Percentiles rank a stretch among this genome's conserved stretches.
Evolutionary conservation across 2,113 vertebrate genomes (phyloP).

Genomic region (Nycticryphes semicollaris): DNA sequence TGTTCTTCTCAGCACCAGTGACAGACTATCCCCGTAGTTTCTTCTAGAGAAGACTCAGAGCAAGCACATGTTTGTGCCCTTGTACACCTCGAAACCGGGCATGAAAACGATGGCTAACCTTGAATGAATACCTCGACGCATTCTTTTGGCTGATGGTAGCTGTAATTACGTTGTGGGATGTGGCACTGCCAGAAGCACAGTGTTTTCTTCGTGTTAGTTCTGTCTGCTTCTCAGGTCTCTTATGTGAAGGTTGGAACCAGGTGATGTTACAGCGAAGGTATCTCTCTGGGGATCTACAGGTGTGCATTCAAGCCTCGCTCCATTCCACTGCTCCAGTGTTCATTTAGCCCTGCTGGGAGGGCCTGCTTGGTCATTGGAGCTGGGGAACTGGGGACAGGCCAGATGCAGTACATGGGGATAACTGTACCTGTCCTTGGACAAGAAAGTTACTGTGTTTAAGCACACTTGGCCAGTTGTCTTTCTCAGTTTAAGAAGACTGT

Average conservation of each 20-base stretch:
- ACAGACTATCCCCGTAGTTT: background rate
- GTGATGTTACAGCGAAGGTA: background rate
- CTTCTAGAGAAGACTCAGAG: background rate
- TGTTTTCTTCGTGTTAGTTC: background rate
- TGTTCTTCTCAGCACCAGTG: background rate
- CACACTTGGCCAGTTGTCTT: background rate
- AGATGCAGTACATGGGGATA: background rate
- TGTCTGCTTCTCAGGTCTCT: conserved; percentile 12
- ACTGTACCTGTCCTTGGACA: background rate
- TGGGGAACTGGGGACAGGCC: background rate
- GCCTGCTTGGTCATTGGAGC: background rate
- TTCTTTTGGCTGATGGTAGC: conserved; percentile 22
- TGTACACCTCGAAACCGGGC: background rate
- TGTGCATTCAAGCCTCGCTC: background rate
- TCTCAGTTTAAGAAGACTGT: background rate
- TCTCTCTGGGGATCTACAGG: background rate
- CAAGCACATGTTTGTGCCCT: background rate
- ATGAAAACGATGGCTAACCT: background rate
- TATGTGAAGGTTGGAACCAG: background rate
- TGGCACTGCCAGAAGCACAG: conserved; percentile 7
- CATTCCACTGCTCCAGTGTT: background rate
- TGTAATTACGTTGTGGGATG: conserved; percentile 2
- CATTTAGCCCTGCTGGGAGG: background rate
- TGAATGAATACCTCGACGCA: background rate
- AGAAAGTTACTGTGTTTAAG: background rate